Percentiles rank a stretch among this genome's conserved stretches.
phyloP scores from a whole-genome alignment of 2,888 invertebrate species.

The Drosophila fungiperda region DNA sequence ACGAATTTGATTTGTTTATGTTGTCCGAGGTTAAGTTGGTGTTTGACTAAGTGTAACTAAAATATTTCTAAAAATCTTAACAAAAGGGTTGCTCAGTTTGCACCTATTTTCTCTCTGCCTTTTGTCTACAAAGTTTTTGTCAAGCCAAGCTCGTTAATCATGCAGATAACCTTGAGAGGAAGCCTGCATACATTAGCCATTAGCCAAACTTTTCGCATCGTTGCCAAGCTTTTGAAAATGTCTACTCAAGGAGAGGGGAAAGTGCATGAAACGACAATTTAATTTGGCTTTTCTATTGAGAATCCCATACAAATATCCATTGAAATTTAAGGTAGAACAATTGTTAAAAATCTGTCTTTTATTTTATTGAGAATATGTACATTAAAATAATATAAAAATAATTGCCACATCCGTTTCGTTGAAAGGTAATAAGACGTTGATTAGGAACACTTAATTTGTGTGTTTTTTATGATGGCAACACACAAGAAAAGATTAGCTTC shows the following conservation, averaged over 20 bases:
- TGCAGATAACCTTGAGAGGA: conserved; percentile 62
- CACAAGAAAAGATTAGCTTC: background rate
- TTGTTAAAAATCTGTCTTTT: background rate
- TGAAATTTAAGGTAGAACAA: background rate
- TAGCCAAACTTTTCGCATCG: conserved; percentile 33
- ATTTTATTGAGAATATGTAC: background rate
- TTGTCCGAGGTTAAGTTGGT: background rate
- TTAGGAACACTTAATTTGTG: background rate
- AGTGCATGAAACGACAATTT: conserved; percentile 16
- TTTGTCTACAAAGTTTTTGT: conserved; percentile 59
- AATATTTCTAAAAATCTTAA: conserved; percentile 1
- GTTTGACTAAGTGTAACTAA: background rate
- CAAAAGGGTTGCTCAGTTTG: conserved; percentile 22
- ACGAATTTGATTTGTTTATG: conserved; percentile 20
- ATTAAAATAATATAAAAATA: background rate
- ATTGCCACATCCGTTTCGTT: background rate
- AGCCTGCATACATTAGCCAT: conserved; percentile 57
- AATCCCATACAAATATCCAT: background rate
- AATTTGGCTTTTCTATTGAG: background rate
- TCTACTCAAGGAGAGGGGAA: background rate
- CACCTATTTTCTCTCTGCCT: background rate
- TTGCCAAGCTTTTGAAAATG: conserved; percentile 14
- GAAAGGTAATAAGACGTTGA: background rate
- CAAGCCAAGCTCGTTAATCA: conserved; percentile 60
- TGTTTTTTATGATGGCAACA: background rate